phyloP scores from a whole-genome alignment of 2,888 invertebrate species.

The Dryadula phaetusa region DNA sequence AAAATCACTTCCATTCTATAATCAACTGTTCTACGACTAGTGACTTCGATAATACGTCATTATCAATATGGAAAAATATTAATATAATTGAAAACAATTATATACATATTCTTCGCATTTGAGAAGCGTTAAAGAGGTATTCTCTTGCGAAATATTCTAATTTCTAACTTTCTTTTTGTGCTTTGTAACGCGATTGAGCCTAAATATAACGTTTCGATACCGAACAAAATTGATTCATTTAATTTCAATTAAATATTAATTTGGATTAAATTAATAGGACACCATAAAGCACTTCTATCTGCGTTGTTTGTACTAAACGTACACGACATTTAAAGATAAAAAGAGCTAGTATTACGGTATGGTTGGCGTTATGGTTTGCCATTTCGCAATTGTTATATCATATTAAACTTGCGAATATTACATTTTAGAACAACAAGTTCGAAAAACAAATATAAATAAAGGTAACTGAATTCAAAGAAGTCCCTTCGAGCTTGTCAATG shows the following conservation, averaged over 20 bases:
- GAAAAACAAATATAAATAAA: not conserved
- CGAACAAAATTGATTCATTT: not conserved
- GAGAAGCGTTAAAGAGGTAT: not conserved
- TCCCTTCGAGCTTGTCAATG: not conserved
- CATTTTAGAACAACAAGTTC: too few relatives aligned
- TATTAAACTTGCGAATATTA: too few relatives aligned
- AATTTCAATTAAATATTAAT: conserved; percentile 5
- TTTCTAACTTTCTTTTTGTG: not conserved
- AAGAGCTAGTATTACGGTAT: not conserved
- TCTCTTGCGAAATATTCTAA: conserved; percentile 1
- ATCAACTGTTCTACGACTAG: not conserved
- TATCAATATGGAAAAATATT: conserved; percentile 1
- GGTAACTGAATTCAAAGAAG: not conserved
- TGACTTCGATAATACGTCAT: not conserved
- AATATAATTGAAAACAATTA: conserved; percentile 1
- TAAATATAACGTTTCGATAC: not conserved
- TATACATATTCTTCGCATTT: conserved; percentile 3
- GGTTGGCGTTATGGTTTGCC: not conserved
- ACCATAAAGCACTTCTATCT: not conserved
- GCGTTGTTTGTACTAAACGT: not conserved
- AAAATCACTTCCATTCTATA: not conserved
- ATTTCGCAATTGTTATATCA: not conserved
- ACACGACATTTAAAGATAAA: not conserved
- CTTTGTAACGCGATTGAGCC: not conserved
- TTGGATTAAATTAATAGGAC: not conserved